phyloP scores from a whole-genome alignment of 2,113 vertebrate genomes.

The Melanerpes formicivorus region DNA sequence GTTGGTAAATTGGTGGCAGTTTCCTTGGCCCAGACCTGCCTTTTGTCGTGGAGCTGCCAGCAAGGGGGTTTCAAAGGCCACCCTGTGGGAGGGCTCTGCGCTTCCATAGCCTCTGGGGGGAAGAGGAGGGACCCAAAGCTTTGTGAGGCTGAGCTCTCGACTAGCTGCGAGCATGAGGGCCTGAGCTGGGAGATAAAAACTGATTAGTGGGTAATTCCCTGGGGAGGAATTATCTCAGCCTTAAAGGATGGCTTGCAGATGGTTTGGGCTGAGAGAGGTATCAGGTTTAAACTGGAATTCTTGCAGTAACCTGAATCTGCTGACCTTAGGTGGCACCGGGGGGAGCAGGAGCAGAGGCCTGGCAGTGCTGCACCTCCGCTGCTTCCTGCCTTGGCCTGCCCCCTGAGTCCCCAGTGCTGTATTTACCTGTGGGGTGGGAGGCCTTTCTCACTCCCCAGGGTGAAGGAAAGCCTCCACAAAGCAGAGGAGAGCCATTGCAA shows the following conservation, averaged over 20 bases:
- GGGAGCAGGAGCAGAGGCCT: background rate
- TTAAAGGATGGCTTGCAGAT: conserved; percentile 33
- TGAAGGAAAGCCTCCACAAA: background rate
- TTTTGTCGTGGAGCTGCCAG: background rate
- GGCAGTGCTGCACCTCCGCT: background rate
- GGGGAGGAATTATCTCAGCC: conserved; percentile 12
- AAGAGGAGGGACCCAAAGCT: background rate
- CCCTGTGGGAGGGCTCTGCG: background rate
- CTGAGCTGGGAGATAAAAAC: background rate
- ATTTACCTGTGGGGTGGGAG: background rate
- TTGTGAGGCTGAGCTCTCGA: background rate
- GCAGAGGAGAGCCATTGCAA: background rate
- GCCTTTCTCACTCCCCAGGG: background rate
- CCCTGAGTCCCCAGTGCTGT: background rate
- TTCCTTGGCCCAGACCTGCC: background rate
- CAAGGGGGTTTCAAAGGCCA: background rate
- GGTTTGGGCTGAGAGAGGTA: background rate
- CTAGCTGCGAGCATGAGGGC: background rate
- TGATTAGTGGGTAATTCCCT: conserved; percentile 11
- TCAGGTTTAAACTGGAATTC: background rate
- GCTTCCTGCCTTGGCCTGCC: background rate
- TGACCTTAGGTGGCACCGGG: background rate
- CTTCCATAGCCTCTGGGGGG: background rate
- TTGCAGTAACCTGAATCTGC: conserved; percentile 20
- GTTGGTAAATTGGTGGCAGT: background rate